A percentile compares a stretch with the other conserved stretches of the same genome.
phyloP scores from a whole-genome alignment of 2,888 invertebrate species.

The Eledone cirrhosa region DNA sequence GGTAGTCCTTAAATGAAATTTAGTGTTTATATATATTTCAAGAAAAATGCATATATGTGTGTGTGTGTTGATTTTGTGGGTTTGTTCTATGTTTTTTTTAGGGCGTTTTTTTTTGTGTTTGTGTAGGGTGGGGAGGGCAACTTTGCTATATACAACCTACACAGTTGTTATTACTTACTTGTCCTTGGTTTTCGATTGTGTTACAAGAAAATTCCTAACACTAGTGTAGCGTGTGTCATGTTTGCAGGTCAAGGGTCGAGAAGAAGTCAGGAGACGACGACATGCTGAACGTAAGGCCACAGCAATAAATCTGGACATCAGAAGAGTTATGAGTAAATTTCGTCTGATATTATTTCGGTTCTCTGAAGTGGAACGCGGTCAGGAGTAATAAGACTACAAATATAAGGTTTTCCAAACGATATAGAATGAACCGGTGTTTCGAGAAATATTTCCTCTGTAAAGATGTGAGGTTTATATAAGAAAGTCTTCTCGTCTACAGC shows the following conservation, averaged over 20 bases:
- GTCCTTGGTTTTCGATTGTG: conserved; percentile 48
- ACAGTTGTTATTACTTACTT: conserved; percentile 42
- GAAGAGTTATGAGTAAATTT: background rate
- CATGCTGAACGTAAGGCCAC: conserved; percentile 11
- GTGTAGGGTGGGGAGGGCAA: background rate
- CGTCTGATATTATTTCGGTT: no score
- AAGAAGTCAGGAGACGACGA: conserved; percentile 4
- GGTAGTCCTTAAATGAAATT: no score
- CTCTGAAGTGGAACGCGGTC: no score
- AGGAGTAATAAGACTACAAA: no score
- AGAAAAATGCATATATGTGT: background rate
- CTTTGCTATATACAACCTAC: background rate
- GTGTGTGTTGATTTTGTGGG: background rate
- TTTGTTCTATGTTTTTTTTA: background rate
- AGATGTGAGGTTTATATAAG: no score
- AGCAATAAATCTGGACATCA: background rate
- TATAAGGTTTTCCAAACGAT: no score
- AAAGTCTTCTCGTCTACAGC: no score
- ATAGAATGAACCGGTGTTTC: no score
- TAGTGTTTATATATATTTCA: background rate
- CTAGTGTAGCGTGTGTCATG: background rate
- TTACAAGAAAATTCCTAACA: conserved; percentile 37
- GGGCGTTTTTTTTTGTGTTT: background rate
- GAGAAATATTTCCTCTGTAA: no score
- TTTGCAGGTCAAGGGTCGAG: background rate